These are phyloP conservation scores for Nibea albiflora DNA, from an alignment of 2,113 vertebrate genomes.

Conservation along the genomic window DNA sequence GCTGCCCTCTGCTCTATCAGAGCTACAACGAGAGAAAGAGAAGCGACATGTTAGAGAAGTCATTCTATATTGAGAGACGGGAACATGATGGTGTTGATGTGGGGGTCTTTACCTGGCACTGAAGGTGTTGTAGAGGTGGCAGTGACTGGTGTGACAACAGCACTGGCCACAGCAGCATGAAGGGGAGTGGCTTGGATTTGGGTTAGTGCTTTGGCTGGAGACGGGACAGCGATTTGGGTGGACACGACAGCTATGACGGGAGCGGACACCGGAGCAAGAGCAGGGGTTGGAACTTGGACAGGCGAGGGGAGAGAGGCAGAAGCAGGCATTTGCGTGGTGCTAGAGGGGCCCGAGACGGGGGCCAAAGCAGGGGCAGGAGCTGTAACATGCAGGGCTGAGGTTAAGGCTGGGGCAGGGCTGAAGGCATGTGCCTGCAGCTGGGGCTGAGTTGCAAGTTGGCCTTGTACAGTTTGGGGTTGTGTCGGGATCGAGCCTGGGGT, in stretches of 20 bases:
- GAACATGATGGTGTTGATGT: neutral
- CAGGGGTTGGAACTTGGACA: constrained; percentile 61
- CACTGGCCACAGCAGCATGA: constrained; percentile 63
- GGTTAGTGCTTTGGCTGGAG: constrained; percentile 51
- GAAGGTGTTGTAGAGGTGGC: constrained; percentile 86
- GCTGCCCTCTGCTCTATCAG: constrained; percentile 67
- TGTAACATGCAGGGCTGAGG: constrained; percentile 40
- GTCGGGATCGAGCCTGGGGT: constrained; percentile 34
- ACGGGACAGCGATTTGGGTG: constrained; percentile 53
- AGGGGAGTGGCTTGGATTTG: constrained; percentile 64
- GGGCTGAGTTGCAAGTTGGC: constrained; percentile 36
- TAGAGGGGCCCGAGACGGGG: constrained; percentile 9
- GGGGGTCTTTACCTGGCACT: constrained; percentile 85
- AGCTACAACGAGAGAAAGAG: constrained; percentile 45
- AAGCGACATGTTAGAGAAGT: neutral
- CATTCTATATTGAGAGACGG: no score
- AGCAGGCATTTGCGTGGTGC: constrained; percentile 15
- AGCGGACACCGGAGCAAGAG: constrained; percentile 60
- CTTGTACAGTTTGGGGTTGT: constrained; percentile 21
- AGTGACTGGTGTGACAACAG: constrained; percentile 79
- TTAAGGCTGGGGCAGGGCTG: constrained; percentile 6
- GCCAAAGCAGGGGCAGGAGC: constrained; percentile 22
- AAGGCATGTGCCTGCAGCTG: constrained; percentile 40
- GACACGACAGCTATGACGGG: constrained; percentile 65
- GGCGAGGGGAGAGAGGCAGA: constrained; percentile 64